Base-by-base conservation (phyloP, 2,797 vertebrate species). In the Ptychadena robeensis region DNA sequence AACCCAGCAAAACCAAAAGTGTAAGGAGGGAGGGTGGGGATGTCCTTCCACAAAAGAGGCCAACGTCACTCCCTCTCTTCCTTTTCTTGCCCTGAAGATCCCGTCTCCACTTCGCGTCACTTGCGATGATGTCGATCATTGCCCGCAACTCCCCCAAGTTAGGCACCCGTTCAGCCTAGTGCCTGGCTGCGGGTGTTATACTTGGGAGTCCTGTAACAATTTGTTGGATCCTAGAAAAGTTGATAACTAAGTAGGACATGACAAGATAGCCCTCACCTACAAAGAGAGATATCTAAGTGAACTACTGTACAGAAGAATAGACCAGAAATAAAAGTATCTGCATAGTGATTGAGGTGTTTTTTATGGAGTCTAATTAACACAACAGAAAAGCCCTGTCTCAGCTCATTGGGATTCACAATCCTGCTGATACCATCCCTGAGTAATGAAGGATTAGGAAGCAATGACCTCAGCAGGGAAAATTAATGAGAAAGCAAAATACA, bases 381-480 rank as follows among this genome's bases (percentile, higher is more conserved):
- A 38, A 40, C 18, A 25, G 28, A 32, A 63, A 65, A 37, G 12
- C 44, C 30, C 48, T 28, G 61, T 63, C 73, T 82, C 57, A 63
- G 48, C 66, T 82, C 28, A 48, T 77, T 30, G 68, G 64, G 57
- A 82, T 63, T 14, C 30, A 25, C 57, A 12, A 63, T 1, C 57
- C 81, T 57, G 81, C 73, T 31, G 80, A 75, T 71, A 65, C 75
- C 22, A 82, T 44, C 57, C 65, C 5, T 10, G 27, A 59, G 74
- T 71, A 82, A 82, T 72, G 67, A 78, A 68, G 74, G 73, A 82
- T 82, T 82, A 71, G 66, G 7, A 77, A 64, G 32, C 66, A 66
- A 71, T 65, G 32, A 82, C 81, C 74, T 82, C 73, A 72, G 81
- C 81, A 77, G 34, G 64, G 74, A 72, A 78, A 82, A 82, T 48